Evolutionary conservation across 2,113 vertebrate genomes (phyloP), one percentile per base, ranked within the genome.

Genomic region (Tricholaema leucomelas): DNA sequence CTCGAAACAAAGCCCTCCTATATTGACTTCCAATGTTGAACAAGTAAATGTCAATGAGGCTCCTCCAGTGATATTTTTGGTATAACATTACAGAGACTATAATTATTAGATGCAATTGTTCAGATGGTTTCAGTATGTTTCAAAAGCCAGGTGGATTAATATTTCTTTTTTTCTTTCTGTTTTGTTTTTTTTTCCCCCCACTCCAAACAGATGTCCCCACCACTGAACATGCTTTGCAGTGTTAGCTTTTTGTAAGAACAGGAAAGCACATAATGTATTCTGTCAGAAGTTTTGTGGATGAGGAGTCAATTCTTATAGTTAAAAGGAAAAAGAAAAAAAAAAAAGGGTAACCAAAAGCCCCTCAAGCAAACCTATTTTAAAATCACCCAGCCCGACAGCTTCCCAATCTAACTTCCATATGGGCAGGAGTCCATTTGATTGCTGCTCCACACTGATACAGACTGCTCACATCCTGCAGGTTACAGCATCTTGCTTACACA

Each of bases 41-140:
- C 14, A 73, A 76, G 73, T 87, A 94, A 95, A 94, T 94, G 96
- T 93, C 91, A 95, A 90, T 18, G 16, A 95, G 81, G 46, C 71
- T 92, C 69, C 76, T 88, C 40, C 56, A 85, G 63, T 1, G 7
- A 31, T 82, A 80, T 87, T 94, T 95, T 73, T 44, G 74, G 50
- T 79, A 82, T 24, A 76, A 93, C 87, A 86, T 90, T 76, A 81
- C 31, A 82, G 66, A 18, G 9, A 46, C 71, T 70, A 2, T 81
- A 90, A 93, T 92, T 90, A 92, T 85, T 54, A 5, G 6, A 61
- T 40, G 50, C 33, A 65, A 30, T 72, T 81, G 85, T 86, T 91
- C 25, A 90, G 56, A 77, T 35, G 44, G 55, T n/a, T 76, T 75
- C 66, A 73, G 61, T 28, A 54, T 4, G 36, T 74, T 89, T 92